These are phyloP conservation scores for Pseudomyrmex concolor DNA, from an alignment of 1,140 invertebrate species.

Conservation along the genomic window DNA sequence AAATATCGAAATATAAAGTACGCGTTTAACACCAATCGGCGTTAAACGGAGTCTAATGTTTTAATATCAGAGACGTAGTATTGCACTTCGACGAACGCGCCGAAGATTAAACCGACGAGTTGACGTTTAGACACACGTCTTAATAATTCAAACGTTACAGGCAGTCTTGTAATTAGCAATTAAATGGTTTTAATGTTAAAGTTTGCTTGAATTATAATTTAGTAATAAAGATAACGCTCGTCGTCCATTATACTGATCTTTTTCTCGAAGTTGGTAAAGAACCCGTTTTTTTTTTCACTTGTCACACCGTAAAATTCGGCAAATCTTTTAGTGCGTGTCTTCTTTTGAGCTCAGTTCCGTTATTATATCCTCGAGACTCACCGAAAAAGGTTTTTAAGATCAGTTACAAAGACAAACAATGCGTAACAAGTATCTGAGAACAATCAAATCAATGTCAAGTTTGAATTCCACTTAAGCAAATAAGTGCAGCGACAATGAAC, in stretches of 20 bases:
- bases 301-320: no score
- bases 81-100: not conserved
- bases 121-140: not conserved
- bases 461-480: no score
- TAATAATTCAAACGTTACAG: conserved; percentile 8
- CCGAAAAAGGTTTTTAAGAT: not conserved
- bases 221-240: not conserved
- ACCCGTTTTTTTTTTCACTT: not conserved
- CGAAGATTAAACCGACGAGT: not conserved
- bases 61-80: not conserved
- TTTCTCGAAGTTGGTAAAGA: not conserved
- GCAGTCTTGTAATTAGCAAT: not conserved
- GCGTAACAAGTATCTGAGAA: not conserved
- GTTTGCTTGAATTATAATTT: not conserved
- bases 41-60: conserved; percentile 1
- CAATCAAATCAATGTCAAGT: no score
- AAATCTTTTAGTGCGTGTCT: not conserved
- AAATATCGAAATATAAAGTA: not conserved
- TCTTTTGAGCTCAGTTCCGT: not conserved
- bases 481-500: no score
- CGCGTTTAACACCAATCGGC: not conserved
- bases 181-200: not conserved
- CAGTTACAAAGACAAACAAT: not conserved
- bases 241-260: no score
- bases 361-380: not conserved